Evolutionary conservation across 2,113 vertebrate species (phyloP).

Genomic region (Astatotilapia flaviijosephi): DNA sequence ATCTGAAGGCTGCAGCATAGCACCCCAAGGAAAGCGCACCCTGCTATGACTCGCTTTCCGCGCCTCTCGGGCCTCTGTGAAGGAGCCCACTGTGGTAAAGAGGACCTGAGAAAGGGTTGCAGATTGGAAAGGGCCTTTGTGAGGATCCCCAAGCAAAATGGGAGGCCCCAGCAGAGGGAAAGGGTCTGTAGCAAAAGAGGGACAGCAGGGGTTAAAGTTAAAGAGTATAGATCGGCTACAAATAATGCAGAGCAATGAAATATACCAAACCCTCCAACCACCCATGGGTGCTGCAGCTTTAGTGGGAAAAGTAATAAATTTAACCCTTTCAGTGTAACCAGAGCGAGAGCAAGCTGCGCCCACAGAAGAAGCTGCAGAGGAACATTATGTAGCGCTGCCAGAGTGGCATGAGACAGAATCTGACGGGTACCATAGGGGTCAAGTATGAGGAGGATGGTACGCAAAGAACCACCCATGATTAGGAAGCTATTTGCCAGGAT

Average conservation of each 20-base stretch:
- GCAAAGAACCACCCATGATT: conserved; percentile 69
- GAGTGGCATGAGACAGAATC: conserved; percentile 56
- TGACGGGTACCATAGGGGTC: conserved; percentile 81
- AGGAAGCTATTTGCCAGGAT: conserved; percentile 68
- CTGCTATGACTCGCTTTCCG: conserved; percentile 34
- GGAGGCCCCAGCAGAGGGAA: conserved; percentile 73
- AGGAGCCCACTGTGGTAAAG: conserved; percentile 30
- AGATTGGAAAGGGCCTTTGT: conserved; percentile 65
- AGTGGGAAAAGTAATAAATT: conserved; percentile 63
- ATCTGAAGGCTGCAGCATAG: conserved; percentile 80
- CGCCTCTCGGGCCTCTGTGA: conserved; percentile 22
- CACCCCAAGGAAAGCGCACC: conserved; percentile 69
- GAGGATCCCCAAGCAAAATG: conserved; percentile 74
- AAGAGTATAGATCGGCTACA: conserved; percentile 71
- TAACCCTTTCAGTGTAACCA: conserved; percentile 68
- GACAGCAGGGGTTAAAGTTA: conserved; percentile 40
- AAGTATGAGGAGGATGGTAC: conserved; percentile 75
- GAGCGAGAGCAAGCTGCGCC: conserved; percentile 72
- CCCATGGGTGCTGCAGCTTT: conserved; percentile 58
- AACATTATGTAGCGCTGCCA: conserved; percentile 77
- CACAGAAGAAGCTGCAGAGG: conserved; percentile 79
- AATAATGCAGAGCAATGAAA: conserved; percentile 65
- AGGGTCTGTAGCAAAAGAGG: conserved; percentile 76
- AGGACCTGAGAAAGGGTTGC: conserved; percentile 23
- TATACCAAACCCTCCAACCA: conserved; percentile 60